A percentile compares a stretch with the other conserved stretches of the same genome.
Evolutionary conservation across 64 coral and sea anemone species (phyloP).

Genomic region (Stylophora pistillata): DNA sequence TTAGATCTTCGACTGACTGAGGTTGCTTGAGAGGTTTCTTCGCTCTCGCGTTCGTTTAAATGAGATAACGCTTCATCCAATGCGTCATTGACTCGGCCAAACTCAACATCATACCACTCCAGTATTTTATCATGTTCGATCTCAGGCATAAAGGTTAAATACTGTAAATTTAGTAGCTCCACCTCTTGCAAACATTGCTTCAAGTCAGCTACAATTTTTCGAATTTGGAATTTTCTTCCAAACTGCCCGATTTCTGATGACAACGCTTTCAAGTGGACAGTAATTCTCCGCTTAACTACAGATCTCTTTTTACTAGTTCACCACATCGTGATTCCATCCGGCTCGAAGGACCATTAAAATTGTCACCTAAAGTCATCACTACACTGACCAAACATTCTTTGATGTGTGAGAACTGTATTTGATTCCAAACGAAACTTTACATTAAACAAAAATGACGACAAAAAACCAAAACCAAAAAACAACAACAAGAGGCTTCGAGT

Average conservation of each 20-base stretch:
- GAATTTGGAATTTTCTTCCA: background rate
- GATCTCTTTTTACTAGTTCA: background rate
- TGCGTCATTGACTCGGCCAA: constrained; percentile 15
- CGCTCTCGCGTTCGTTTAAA: constrained; percentile 8
- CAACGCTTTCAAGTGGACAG: background rate
- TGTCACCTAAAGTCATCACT: no score
- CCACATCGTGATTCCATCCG: no score
- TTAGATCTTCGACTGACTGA: constrained; percentile 20
- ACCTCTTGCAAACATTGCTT: background rate
- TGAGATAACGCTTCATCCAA: background rate
- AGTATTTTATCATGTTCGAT: constrained; percentile 16
- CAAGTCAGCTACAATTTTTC: background rate
- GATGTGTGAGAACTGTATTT: no score
- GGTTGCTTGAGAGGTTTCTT: constrained; percentile 1
- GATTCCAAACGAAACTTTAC: no score
- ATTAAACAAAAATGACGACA: no score
- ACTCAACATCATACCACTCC: constrained; percentile 28
- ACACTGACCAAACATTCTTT: no score
- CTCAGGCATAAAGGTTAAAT: background rate
- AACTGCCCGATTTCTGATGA: background rate
- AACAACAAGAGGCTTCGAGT: no score
- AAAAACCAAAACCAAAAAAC: no score
- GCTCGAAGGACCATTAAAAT: no score
- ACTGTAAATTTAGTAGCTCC: background rate
- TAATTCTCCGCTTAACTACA: background rate